These are phyloP conservation scores for Habropoda laboriosa DNA, from an alignment of 1,140 invertebrate species.

Conservation along the genomic window DNA sequence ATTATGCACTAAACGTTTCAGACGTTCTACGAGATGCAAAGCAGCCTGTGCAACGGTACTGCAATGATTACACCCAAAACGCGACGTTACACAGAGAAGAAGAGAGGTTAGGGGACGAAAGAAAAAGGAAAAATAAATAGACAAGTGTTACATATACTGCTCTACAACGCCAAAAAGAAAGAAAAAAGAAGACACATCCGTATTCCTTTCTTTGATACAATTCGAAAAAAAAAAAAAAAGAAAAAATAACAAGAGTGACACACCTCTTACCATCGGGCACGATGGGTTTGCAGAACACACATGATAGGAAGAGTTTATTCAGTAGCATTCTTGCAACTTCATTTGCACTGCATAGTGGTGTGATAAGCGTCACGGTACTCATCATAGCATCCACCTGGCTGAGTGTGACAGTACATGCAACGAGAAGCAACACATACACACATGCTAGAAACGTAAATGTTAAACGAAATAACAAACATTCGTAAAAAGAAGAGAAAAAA, in stretches of 20 bases:
- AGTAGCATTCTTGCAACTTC: slow-evolving; percentile 70
- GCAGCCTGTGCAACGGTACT: neutral
- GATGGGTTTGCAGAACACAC: slow-evolving; percentile 71
- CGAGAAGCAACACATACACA: slow-evolving; percentile 72
- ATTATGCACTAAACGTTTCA: slow-evolving; percentile 25
- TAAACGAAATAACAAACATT: slow-evolving; percentile 67
- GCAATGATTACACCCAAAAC: neutral
- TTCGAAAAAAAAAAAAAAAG: no score
- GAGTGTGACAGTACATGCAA: slow-evolving; percentile 75
- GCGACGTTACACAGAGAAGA: neutral
- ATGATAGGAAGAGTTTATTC: slow-evolving; percentile 65
- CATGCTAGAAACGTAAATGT: slow-evolving; percentile 77
- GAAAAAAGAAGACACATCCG: no score
- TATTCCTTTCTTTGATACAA: no score
- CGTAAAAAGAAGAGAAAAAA: slow-evolving; percentile 52
- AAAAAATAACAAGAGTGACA: slow-evolving; percentile 62
- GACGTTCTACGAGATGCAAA: slow-evolving; percentile 5
- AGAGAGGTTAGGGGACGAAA: neutral
- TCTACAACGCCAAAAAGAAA: slow-evolving; percentile 11
- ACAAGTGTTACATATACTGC: slow-evolving; percentile 14
- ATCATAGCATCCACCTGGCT: slow-evolving; percentile 70
- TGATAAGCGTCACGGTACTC: slow-evolving; percentile 73
- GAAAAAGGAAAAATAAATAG: no score
- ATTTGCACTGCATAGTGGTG: slow-evolving; percentile 64
- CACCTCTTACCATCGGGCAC: slow-evolving; percentile 75